Percentiles rank a stretch among this genome's conserved stretches.
Evolutionary conservation across 2,888 invertebrate species (phyloP).

Genomic region (Ypsolopha scabrella): DNA sequence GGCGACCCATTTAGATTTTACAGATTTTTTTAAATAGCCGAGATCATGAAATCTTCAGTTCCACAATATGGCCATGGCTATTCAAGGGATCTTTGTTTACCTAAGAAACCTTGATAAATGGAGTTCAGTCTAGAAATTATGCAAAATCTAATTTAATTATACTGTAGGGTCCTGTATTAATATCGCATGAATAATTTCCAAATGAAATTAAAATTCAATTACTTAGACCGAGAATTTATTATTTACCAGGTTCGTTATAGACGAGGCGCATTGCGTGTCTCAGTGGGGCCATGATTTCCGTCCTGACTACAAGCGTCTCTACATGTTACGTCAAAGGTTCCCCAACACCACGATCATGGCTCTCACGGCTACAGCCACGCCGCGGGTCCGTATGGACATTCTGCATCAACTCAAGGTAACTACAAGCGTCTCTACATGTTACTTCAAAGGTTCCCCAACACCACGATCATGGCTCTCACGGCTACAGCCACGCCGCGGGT

Average conservation of each 20-base stretch:
- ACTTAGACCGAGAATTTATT: not conserved
- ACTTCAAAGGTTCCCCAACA: constrained; percentile 66
- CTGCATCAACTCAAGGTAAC: constrained; percentile 82
- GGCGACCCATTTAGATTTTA: too few species aligned
- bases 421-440: constrained; percentile 86
- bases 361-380: constrained; percentile 96
- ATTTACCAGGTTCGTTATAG: constrained; percentile 85
- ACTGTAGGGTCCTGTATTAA: too few species aligned
- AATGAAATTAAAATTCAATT: too few species aligned
- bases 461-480: constrained; percentile 88
- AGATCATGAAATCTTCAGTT: too few species aligned
- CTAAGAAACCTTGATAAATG: too few species aligned
- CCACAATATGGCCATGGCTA: too few species aligned
- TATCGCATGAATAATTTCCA: too few species aligned
- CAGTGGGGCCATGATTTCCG: constrained; percentile 99
- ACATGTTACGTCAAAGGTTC: constrained; percentile 74
- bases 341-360: constrained; percentile 79
- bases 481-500: constrained; percentile 96
- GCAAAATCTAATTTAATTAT: too few species aligned
- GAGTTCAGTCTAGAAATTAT: too few species aligned
- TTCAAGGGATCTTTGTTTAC: too few species aligned
- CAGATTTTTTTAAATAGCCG: too few species aligned
- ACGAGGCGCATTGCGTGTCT: constrained; percentile 98
- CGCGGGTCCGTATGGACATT: constrained; percentile 90
- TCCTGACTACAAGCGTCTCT: constrained; percentile 89